phyloP scores from a whole-genome alignment of 2,797 vertebrate species.

The Phataginus tricuspis region DNA sequence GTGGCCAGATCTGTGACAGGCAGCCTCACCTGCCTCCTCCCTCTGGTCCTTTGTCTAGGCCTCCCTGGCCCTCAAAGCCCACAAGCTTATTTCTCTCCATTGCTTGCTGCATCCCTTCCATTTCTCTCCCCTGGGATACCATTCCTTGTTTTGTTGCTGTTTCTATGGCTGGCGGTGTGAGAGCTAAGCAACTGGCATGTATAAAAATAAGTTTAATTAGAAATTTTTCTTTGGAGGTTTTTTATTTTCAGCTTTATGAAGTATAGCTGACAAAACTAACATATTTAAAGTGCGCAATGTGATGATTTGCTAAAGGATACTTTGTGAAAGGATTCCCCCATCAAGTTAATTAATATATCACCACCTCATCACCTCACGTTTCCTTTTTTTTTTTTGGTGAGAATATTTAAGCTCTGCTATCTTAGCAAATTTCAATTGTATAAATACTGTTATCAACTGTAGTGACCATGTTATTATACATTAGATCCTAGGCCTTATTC shows the following conservation, averaged over 20 bases:
- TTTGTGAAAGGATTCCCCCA: neutral
- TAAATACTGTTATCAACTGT: neutral
- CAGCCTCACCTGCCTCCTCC: neutral
- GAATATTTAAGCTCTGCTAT: neutral
- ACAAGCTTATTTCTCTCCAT: neutral
- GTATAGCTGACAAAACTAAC: neutral
- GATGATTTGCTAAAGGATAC: neutral
- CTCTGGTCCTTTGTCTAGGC: neutral
- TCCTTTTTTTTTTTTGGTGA: neutral
- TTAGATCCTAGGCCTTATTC: neutral
- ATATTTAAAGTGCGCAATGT: neutral
- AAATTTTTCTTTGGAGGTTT: neutral
- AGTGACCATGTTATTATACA: neutral
- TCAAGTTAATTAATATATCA: neutral
- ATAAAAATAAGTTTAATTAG: conserved; percentile 3
- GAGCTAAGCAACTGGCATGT: neutral
- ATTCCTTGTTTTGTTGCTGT: neutral
- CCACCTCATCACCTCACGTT: neutral
- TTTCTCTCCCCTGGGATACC: neutral
- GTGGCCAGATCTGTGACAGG: neutral
- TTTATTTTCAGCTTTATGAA: neutral
- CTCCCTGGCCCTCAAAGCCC: neutral
- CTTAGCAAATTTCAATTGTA: neutral
- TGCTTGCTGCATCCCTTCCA: neutral
- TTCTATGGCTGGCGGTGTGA: neutral